Base-by-base conservation (phyloP, 2,797 vertebrate species). In the Pteronotus mesoamericanus region DNA sequence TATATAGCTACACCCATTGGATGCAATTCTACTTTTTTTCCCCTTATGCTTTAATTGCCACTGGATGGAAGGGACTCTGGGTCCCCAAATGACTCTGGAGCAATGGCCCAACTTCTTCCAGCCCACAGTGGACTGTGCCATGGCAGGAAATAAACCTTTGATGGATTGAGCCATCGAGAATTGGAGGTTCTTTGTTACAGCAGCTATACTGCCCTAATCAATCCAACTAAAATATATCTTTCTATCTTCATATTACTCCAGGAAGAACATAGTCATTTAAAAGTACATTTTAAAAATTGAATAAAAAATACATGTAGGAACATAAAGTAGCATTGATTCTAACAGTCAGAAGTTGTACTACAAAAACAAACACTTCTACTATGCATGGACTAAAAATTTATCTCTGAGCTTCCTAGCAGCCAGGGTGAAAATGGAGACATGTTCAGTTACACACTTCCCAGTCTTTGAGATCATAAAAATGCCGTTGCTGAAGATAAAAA, bases 331-430 rank as follows among this genome's bases (percentile, higher is more conserved):
- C 10, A 5, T 3, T 77, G 61, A 19, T 18, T 16, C 14, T 19
- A 74, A 69, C 32, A 64, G 21, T 61, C 10, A 59, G 66, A 69
- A 87, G 57, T 80, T 64, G 22, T 85, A 9, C 21, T 26, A 6
- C 75, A 59, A 57, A 85, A 83, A 57, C 3, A n/a, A 84, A 64
- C 19, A 55, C 26, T 39, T n/a, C 26, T 55, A 12, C 14, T 18
- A 3, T 16, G 0, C 51, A 18, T 29, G 19, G 22, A 42, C 55
- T 34, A 74, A 79, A 94, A 32, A 42, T 57, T 79, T 32, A 42
- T 8, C 14, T 83, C 26, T 48, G 80, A 69, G 77, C 51, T 92
- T 90, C 86, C 94, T 90, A 51, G 71, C 9, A 84, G 82, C 19
- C 86, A 55, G 32, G 44, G 71, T 37, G 26, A 97, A 89, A 89